Conservation (phyloP, 2,797 vertebrate genomes). For the Linurgus olivaceus region DNA sequence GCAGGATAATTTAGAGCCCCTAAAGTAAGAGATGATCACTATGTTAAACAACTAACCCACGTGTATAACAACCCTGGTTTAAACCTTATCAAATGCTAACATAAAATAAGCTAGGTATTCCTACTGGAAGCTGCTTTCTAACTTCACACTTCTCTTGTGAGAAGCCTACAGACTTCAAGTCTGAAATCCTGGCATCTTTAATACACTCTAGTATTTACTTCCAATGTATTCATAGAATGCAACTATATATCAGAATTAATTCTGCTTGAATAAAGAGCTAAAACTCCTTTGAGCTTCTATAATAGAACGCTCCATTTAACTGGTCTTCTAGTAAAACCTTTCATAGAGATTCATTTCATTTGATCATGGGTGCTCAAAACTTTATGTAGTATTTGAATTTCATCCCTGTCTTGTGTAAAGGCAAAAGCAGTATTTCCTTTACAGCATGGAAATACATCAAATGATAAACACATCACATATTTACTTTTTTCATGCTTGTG, state of each 20-base stretch:
- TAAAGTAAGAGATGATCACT: background rate
- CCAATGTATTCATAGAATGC: background rate
- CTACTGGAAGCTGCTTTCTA: background rate
- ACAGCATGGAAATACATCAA: background rate
- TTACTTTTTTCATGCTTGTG: background rate
- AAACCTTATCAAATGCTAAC: background rate
- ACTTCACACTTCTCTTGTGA: background rate
- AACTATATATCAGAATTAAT: background rate
- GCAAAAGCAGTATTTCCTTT: background rate
- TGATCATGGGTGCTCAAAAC: background rate
- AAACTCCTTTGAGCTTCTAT: background rate
- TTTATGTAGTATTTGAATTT: background rate
- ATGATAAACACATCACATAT: background rate
- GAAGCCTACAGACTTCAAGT: background rate
- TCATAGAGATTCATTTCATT: background rate
- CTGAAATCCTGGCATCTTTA: slow-evolving; percentile 14
- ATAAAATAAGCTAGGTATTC: background rate
- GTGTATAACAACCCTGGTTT: background rate
- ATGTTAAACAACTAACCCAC: background rate
- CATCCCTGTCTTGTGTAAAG: background rate
- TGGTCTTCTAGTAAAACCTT: background rate
- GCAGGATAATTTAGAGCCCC: background rate
- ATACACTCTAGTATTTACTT: background rate
- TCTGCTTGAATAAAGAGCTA: background rate
- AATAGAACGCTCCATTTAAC: background rate